Base-by-base conservation (phyloP, 1,140 invertebrate genomes). In the Lutraria rhynchaena region DNA sequence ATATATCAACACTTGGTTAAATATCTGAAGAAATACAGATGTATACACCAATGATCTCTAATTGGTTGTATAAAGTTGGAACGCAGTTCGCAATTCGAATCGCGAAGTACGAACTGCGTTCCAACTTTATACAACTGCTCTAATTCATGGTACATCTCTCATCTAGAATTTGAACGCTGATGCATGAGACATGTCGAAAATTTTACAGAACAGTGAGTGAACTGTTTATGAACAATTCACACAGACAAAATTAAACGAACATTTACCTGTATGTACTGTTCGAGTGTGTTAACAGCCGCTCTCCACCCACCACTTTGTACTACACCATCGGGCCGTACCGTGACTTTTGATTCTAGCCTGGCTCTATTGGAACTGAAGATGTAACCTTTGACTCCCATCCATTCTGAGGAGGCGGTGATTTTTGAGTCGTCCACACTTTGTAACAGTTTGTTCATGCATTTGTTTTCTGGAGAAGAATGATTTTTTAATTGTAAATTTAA, bases 201-300 rank as follows among this genome's bases (percentile, higher is more conserved):
- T n/a, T n/a, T n/a, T n/a, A n/a, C n/a, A n/a, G n/a, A n/a, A 53
- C 51, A 24, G 51, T 53, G 19, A 19, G 24, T 3, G 19, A 24
- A 19, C 1, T 53, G 2, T 3, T n/a, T 53, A n/a, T 3, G 51
- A 53, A 19, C 19, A 53, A 24, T 1, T 53, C 51, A 1, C 19
- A 53, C 11, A 53, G 19, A 53, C 24, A 53, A 53, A 49, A 53
- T 1, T 53, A 53, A 9, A n/a, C 19, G 29, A n/a, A 27, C n/a
- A 17, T 29, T 63, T 60, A 73, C 78, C 60, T 81, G 78, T 33
- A 81, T 73, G 27, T 73, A 73, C 46, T 81, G 78, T 11, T 81
- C 78, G 22, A 81, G 31, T 1, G 67, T 63, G 49, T 73, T 73
- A 0, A 19, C 15, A 17, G 51, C 41, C 24, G 78, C 46, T 29